These are phyloP conservation scores for Metaphire vulgaris DNA, from an alignment of 1,140 invertebrate species.

Conservation along the genomic window DNA sequence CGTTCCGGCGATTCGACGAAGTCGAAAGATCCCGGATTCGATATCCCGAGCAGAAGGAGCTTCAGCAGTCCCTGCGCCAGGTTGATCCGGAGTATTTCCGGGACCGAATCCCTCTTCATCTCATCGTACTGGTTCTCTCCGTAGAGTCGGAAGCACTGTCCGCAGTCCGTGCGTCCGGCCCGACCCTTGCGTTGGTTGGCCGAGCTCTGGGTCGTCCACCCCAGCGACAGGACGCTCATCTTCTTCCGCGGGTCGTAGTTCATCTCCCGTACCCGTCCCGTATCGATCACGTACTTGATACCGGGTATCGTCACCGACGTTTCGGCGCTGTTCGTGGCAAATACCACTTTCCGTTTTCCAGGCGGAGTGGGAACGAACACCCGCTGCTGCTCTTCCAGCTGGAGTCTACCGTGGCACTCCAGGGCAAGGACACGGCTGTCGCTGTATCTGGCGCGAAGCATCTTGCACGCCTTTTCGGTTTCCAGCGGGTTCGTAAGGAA, in stretches of 20 bases:
- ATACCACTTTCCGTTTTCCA: conserved; percentile 70
- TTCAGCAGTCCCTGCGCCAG: conserved; percentile 17
- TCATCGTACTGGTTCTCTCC: conserved; percentile 64
- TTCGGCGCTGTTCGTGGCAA: conserved; percentile 94
- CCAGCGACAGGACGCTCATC: conserved; percentile 74
- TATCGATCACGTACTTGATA: conserved; percentile 89
- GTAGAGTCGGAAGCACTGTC: conserved; percentile 76
- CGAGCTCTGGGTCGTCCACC: conserved; percentile 80
- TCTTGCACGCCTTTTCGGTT: conserved; percentile 39
- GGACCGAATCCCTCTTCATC: conserved; percentile 65
- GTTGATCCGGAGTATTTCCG: conserved; percentile 68
- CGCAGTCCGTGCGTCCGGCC: conserved; percentile 76
- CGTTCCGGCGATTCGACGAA: conserved; percentile 15
- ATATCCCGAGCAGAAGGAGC: conserved; percentile 11
- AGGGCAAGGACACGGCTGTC: conserved; percentile 34
- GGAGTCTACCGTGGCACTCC: conserved; percentile 90
- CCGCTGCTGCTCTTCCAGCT: conserved; percentile 83
- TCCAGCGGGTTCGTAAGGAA: conserved; percentile 70
- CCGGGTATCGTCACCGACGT: conserved; percentile 77
- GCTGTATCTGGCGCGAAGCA: not conserved
- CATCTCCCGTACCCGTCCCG: conserved; percentile 82
- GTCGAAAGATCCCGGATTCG: conserved; percentile 5
- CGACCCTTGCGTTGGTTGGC: conserved; percentile 83
- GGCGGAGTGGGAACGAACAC: conserved; percentile 38
- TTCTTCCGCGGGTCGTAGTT: conserved; percentile 73